Conservation (phyloP, 2,797 vertebrate species). For the Lutjanus argentimaculatus region DNA sequence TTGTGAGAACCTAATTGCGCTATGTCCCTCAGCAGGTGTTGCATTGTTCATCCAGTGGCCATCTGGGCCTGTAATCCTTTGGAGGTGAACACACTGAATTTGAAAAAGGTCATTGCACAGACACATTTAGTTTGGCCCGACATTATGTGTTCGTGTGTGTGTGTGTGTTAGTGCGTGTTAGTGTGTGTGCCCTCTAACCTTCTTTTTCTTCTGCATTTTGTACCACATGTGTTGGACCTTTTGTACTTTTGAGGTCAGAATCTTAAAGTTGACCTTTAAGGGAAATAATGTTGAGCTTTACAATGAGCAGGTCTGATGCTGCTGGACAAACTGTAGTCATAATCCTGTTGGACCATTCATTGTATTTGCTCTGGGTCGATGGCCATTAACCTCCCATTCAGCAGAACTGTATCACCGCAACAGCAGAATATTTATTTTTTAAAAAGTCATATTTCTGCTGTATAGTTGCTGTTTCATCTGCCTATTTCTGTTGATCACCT, state of each 20-base stretch:
- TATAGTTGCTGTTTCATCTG: slow-evolving; percentile 3
- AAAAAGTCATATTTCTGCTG: neutral
- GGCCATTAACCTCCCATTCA: neutral
- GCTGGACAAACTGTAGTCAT: slow-evolving; percentile 40
- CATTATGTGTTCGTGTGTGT: slow-evolving; percentile 27
- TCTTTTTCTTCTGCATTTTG: slow-evolving; percentile 74
- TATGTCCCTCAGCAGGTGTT: slow-evolving; percentile 83
- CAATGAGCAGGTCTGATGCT: slow-evolving; percentile 39
- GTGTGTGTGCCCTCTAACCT: slow-evolving; percentile 57
- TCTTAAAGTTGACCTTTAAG: slow-evolving; percentile 74
- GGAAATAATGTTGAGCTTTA: slow-evolving; percentile 41
- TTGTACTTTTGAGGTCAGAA: slow-evolving; percentile 69
- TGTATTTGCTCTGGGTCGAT: slow-evolving; percentile 10
- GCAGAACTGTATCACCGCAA: neutral
- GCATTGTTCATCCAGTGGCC: slow-evolving; percentile 85
- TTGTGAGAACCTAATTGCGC: slow-evolving; percentile 65
- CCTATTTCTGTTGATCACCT: slow-evolving; percentile 31
- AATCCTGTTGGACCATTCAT: slow-evolving; percentile 19
- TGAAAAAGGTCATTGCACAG: slow-evolving; percentile 84
- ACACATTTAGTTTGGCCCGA: slow-evolving; percentile 65
- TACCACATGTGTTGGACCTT: slow-evolving; percentile 59
- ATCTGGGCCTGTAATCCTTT: slow-evolving; percentile 87
- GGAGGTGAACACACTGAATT: slow-evolving; percentile 84
- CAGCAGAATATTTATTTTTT: neutral
- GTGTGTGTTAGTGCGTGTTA: slow-evolving; percentile 24